Evolutionary conservation across 2,113 vertebrate genomes (phyloP), one percentile per base, ranked within the genome.

Genomic region (Rynchops niger): DNA sequence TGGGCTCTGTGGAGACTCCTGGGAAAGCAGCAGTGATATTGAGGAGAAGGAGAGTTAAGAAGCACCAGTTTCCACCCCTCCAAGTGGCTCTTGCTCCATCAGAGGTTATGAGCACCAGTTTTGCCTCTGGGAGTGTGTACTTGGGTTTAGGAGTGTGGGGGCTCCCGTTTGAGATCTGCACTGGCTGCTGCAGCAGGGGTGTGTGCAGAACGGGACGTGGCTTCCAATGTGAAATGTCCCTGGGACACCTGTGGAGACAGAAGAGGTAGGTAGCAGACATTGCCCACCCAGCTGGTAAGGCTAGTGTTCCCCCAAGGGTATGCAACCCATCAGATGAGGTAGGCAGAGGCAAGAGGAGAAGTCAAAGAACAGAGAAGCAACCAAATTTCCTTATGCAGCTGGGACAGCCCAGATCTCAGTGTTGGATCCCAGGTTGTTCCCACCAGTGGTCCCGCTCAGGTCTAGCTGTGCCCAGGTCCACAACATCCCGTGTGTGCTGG

Each of bases 381-480:
- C 4, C 7, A 42, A 3, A 59, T 45, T 43, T n/a, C 32, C 32
- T 67, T 3, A 6, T 5, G 6, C 11, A 36, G 8, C 36, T 74
- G 50, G 50, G 7, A 14, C 9, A 66, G 21, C 42, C 15, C 18
- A 43, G 32, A 23, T 42, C 21, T 50, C 1, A 1, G 16, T 67
- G 25, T n/a, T 7, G 9, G n/a, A 77, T 72, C 27, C 9, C 34
- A 74, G 1, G 23, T 26, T 72, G 15, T 12, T 15, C 40, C 36
- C 8, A 15, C 5, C 29, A 62, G 4, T 55, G 7, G 3, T 43
- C 21, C 20, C 0, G 0, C 12, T 82, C 8, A 0, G 0, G 8
- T 74, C 27, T 43, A 50, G 9, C 59, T 85, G 20, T 62, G 56
- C 21, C 21, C 19, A 55, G 19, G 17, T 47, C 80, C 59, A n/a